Conservation (phyloP, 2,888 invertebrate species). For the Agrilus mali region DNA sequence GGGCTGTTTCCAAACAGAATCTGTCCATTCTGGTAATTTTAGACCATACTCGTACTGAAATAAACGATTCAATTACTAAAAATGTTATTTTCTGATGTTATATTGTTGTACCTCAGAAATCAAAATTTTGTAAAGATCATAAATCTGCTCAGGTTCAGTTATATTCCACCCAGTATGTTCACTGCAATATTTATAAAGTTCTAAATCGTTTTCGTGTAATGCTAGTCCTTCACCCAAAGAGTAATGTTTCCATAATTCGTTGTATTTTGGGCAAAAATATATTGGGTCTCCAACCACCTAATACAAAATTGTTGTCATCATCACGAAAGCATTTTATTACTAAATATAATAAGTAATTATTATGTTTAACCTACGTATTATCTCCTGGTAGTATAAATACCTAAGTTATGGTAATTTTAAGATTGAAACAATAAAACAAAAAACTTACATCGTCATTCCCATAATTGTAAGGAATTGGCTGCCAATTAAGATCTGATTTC, state of each 20-base stretch:
- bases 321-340: neutral
- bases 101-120: conserved; percentile 1
- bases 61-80: neutral
- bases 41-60: conserved; percentile 25
- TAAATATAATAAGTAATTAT: too few species aligned
- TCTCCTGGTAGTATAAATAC: too few species aligned
- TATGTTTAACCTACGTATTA: too few species aligned
- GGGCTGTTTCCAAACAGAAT: conserved; percentile 24
- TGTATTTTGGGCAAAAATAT: too few species aligned
- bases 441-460: too few species aligned
- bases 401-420: too few species aligned
- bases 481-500: conserved; percentile 32
- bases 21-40: conserved; percentile 32
- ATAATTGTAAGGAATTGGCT: conserved; percentile 23
- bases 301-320: neutral
- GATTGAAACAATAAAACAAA: too few species aligned
- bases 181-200: conserved; percentile 4
- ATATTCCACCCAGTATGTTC: conserved; percentile 3
- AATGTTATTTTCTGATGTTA: neutral
- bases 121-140: neutral
- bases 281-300: too few species aligned
- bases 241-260: too few species aligned
- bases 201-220: too few species aligned
- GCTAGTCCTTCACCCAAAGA: too few species aligned
- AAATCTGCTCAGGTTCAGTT: neutral